Evolutionary conservation across 2,888 invertebrate species (phyloP).

Genomic region (Acleris laterana): DNA sequence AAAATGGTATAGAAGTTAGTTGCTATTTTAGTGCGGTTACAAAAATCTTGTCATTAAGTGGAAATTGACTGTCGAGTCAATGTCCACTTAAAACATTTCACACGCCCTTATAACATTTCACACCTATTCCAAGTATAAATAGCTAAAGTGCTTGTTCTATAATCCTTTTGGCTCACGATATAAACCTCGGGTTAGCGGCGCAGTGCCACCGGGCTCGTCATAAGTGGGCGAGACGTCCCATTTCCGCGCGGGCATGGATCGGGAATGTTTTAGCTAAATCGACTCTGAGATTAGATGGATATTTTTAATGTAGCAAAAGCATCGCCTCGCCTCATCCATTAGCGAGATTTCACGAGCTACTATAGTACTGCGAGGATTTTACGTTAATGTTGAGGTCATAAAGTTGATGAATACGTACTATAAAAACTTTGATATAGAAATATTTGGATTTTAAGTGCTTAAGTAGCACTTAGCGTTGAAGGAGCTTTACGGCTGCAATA

Average conservation of each 20-base stretch:
- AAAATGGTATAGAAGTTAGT: too few species aligned
- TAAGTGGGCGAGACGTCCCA: conserved; percentile 66
- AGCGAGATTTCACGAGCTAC: conserved; percentile 69
- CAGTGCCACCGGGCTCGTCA: conserved; percentile 49
- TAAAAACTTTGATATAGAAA: conserved; percentile 27
- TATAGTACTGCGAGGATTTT: conserved; percentile 54
- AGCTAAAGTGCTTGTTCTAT: too few species aligned
- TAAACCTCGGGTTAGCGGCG: conserved; percentile 15
- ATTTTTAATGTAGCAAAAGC: conserved; percentile 66
- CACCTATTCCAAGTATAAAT: too few species aligned
- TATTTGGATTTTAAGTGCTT: conserved; percentile 28
- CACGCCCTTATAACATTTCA: too few species aligned
- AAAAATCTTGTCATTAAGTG: too few species aligned
- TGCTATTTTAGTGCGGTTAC: too few species aligned
- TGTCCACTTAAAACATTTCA: too few species aligned
- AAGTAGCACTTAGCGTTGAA: conserved; percentile 12
- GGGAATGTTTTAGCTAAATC: conserved; percentile 73
- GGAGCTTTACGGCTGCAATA: neutral
- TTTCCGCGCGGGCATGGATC: conserved; percentile 64
- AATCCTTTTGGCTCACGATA: conserved; percentile 9
- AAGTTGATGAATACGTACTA: conserved; percentile 44
- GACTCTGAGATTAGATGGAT: conserved; percentile 72
- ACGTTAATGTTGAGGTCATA: conserved; percentile 59
- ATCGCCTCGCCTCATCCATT: conserved; percentile 74
- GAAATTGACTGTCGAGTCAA: too few species aligned